Base-by-base conservation (phyloP, 1,140 invertebrate genomes). In the Penaeus indicus region DNA sequence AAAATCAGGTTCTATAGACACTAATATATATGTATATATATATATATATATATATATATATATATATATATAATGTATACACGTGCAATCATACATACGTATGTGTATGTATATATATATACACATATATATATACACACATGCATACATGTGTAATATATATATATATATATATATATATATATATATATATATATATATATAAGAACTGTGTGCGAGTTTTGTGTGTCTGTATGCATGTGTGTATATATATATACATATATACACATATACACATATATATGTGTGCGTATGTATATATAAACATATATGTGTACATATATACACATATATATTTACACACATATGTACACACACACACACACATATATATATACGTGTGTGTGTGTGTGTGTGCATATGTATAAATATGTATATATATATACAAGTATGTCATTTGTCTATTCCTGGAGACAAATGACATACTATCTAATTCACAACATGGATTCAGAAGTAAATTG, bases 181-280 rank as follows among this genome's bases (percentile, higher is more conserved):
- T 69, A 69, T 69, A 69, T 16, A 13, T 69, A 69, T 69, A 69
- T 69, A 13, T 69, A 69, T 69, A 69, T 69, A 13, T 21, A 21
- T 69, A 69, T 21, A n/a, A n/a, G n/a, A n/a, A n/a, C n/a, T n/a
- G n/a, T n/a, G n/a, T n/a, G n/a, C n/a, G n/a, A n/a, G n/a, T n/a
- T n/a, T n/a, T n/a, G 27, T 69, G 27, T 69, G 27, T 21, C 22
- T 13, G 13, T 69, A 69, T 16, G 27, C 13, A 69, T 69, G 13
- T 16, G 0, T 69, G 27, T 69, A 13, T 69, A 69, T 69, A 69
- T 27, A 21, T 16, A 16, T 11, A 7, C 2, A 69, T 69, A 72
- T 72, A 72, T 25, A 72, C n/a, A 72, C 27, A 72, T 25, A 72
- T 72, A 72, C 10, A 72, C 38, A 72, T 72, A 72, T 25, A 72